Evolutionary conservation across 2,113 vertebrate genomes (phyloP).

Genomic region (Carassius auratus): DNA sequence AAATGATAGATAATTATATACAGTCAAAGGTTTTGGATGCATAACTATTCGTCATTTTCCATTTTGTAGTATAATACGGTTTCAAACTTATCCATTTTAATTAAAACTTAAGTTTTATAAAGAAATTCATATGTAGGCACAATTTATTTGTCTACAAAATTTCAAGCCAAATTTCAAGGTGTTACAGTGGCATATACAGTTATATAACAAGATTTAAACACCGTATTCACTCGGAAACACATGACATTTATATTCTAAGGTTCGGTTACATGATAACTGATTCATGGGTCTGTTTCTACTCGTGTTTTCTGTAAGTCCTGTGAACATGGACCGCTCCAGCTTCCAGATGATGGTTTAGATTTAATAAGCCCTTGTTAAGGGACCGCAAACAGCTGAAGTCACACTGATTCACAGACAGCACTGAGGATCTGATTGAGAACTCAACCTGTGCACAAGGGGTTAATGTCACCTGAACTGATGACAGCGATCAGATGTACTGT

Average conservation of each 20-base stretch:
- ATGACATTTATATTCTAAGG: background rate
- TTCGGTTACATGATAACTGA: background rate
- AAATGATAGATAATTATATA: background rate
- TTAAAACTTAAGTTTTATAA: background rate
- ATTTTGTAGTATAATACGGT: background rate
- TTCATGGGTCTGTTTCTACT: background rate
- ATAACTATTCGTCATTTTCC: background rate
- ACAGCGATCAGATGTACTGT: conserved; percentile 57
- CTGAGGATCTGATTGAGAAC: background rate
- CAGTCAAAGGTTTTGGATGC: background rate
- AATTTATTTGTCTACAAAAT: background rate
- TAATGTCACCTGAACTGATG: background rate
- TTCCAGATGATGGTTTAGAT: background rate
- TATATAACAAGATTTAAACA: background rate
- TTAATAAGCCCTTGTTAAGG: too few relatives aligned
- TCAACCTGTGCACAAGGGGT: background rate
- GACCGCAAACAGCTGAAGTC: background rate
- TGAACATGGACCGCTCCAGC: background rate
- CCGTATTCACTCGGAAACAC: background rate
- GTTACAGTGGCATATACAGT: background rate
- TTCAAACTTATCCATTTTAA: background rate
- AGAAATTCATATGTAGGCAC: background rate
- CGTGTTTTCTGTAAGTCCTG: background rate
- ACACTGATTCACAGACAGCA: background rate
- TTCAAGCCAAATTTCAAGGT: background rate